Base-by-base conservation (phyloP, 2,797 vertebrate genomes). In the Anolis apletophallus region DNA sequence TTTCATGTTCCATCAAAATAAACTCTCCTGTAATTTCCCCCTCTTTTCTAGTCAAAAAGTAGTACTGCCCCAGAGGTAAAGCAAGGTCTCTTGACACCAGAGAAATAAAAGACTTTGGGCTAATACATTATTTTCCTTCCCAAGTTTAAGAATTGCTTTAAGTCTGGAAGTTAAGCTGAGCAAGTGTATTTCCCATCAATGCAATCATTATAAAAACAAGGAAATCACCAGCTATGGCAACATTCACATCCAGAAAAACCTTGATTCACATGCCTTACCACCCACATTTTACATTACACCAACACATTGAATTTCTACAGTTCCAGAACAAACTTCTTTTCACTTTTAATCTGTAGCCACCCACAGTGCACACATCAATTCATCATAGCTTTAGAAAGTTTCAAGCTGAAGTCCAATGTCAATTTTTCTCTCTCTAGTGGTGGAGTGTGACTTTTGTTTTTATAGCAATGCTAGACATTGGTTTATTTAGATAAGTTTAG, bases 161-260 rank as follows among this genome's bases (percentile, higher is more conserved):
- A 67, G 61, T 52, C 76, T 89, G 50, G 89, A 71, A 87, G 90
- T 85, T 77, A 78, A 86, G 64, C 80, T 92, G 75, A 54, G 52
- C 80, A 93, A 89, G 85, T 8, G 2, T 74, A 88, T 90, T 94
- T 93, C 57, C 90, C 72, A 89, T 76, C 85, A 91, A 54, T 80
- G 72, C 34, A 93, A 85, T 88, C 86, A 84, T 85, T 92, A 61
- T 61, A 89, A 92, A 94, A 93, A 78, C 83, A 91, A 46, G 71
- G 81, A 90, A 92, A 90, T 84, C 77, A 81, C 78, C 79, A 83
- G 80, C 81, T 71, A 88, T 72, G 85, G 85, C 69, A 91, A 64
- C 0, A 50, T 69, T 84, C 90, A 81, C n/a, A 88, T 87, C 77
- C 81, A 91, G 90, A 93, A 80, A 86, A 91, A 88, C 81, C 54